A percentile compares a stretch with the other conserved stretches of the same genome.
phyloP scores from a whole-genome alignment of 2,888 invertebrate species.

The Scaptomyza parva region DNA sequence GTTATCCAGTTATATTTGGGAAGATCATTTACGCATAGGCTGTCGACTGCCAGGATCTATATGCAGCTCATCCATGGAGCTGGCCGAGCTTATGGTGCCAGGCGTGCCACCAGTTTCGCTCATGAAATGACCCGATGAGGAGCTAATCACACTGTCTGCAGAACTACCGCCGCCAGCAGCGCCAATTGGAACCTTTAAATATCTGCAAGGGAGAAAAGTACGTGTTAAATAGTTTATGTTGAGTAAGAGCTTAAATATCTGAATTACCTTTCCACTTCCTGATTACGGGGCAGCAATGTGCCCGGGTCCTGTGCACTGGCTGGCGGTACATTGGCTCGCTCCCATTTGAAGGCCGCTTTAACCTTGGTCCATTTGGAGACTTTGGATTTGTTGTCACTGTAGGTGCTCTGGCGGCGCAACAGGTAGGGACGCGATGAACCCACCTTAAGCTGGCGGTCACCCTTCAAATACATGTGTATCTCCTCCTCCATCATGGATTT shows the following conservation, averaged over 20 bases:
- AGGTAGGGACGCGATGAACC: constrained; percentile 65
- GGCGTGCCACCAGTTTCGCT: constrained; percentile 87
- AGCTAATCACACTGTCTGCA: constrained; percentile 86
- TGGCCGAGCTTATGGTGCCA: constrained; percentile 89
- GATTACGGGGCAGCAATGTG: constrained; percentile 85
- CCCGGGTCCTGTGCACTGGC: constrained; percentile 82
- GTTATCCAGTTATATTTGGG: background rate
- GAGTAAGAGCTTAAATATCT: background rate
- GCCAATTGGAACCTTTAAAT: constrained; percentile 85
- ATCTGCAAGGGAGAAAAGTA: constrained; percentile 68
- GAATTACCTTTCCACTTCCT: constrained; percentile 85
- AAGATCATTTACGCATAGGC: constrained; percentile 58
- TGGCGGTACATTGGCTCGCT: constrained; percentile 88
- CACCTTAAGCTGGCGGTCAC: constrained; percentile 66
- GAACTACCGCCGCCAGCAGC: constrained; percentile 86
- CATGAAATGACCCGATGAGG: constrained; percentile 85
- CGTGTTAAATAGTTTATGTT: background rate
- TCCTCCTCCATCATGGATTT: constrained; percentile 89
- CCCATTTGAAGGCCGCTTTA: constrained; percentile 95
- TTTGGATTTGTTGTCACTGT: constrained; percentile 83
- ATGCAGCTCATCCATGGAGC: constrained; percentile 89
- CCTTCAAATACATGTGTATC: constrained; percentile 80
- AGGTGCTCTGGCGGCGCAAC: constrained; percentile 83
- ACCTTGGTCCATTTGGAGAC: constrained; percentile 95
- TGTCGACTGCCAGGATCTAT: constrained; percentile 64